These are phyloP conservation scores for Prochilodus magdalenae DNA, from an alignment of 2,113 vertebrate genomes.

Conservation along the genomic window DNA sequence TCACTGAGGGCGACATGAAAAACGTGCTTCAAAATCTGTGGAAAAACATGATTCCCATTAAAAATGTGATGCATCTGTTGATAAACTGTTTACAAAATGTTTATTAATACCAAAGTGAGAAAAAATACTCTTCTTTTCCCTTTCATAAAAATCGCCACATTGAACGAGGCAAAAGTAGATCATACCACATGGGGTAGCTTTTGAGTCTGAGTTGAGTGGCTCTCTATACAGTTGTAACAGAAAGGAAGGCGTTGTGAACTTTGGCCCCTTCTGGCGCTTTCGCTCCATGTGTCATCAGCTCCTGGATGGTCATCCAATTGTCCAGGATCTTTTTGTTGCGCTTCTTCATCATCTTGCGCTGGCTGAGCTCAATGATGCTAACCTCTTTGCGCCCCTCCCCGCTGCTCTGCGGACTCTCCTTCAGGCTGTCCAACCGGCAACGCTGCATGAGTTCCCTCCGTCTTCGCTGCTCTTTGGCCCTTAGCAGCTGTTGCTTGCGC, in stretches of 20 bases:
- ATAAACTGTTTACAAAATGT: slow-evolving; percentile 91
- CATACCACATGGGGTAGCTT: slow-evolving; percentile 90
- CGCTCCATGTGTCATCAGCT: slow-evolving; percentile 95
- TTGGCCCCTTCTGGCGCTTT: slow-evolving; percentile 91
- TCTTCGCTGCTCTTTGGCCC: slow-evolving; percentile 91
- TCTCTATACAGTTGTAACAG: slow-evolving; percentile 95
- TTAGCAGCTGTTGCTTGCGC: slow-evolving; percentile 91
- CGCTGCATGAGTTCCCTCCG: slow-evolving; percentile 95
- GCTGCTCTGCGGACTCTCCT: slow-evolving; percentile 90
- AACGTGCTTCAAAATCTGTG: slow-evolving; percentile 49
- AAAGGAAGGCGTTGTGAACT: slow-evolving; percentile 95
- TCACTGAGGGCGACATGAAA: slow-evolving; percentile 53
- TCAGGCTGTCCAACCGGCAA: slow-evolving; percentile 90
- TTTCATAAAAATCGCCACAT: slow-evolving; percentile 95
- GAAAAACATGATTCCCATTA: slow-evolving; percentile 55
- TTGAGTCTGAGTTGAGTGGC: slow-evolving; percentile 49
- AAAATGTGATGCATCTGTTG: slow-evolving; percentile 65
- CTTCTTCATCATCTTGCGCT: slow-evolving; percentile 99
- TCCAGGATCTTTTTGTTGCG: slow-evolving; percentile 98
- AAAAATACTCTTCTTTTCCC: slow-evolving; percentile 82
- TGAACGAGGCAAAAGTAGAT: slow-evolving; percentile 96
- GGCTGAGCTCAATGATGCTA: slow-evolving; percentile 95
- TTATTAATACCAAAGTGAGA: slow-evolving; percentile 89
- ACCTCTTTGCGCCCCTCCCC: slow-evolving; percentile 88
- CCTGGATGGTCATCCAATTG: slow-evolving; percentile 99